Conservation (phyloP, 2,888 invertebrate species). For the Heliconius ismenius region DNA sequence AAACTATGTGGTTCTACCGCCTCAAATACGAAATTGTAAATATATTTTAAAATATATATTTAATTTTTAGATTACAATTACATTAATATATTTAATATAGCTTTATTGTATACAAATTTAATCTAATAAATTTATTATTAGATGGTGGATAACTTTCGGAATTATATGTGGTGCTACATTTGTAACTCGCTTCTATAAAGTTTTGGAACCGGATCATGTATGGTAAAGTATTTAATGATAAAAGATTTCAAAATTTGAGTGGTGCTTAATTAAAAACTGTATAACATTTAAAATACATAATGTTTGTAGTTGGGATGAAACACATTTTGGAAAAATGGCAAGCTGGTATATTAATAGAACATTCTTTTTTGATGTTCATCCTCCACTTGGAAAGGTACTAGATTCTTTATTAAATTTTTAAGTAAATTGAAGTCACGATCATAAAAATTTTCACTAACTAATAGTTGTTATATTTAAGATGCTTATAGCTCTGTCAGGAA, state of each 20-base stretch:
- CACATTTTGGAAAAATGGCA: slow-evolving; percentile 99
- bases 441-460: too few species aligned
- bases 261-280: neutral
- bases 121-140: slow-evolving; percentile 45
- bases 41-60: neutral
- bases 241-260: neutral
- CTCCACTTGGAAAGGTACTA: slow-evolving; percentile 98
- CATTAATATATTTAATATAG: too few species aligned
- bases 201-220: slow-evolving; percentile 95
- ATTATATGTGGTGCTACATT: slow-evolving; percentile 85
- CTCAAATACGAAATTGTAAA: slow-evolving; percentile 14
- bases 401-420: too few species aligned
- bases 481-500: slow-evolving; percentile 95
- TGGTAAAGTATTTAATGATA: slow-evolving; percentile 84
- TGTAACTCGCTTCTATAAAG: slow-evolving; percentile 92
- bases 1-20: neutral
- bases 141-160: slow-evolving; percentile 86
- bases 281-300: neutral
- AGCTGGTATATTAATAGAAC: slow-evolving; percentile 99
- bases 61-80: too few species aligned
- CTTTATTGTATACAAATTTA: neutral
- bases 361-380: slow-evolving; percentile 99
- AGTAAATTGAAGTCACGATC: too few species aligned
- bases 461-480: too few species aligned
- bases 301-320: slow-evolving; percentile 95